These are phyloP conservation scores for Ondatra zibethicus DNA, from an alignment of 2,113 vertebrate genomes.

Conservation along the genomic window DNA sequence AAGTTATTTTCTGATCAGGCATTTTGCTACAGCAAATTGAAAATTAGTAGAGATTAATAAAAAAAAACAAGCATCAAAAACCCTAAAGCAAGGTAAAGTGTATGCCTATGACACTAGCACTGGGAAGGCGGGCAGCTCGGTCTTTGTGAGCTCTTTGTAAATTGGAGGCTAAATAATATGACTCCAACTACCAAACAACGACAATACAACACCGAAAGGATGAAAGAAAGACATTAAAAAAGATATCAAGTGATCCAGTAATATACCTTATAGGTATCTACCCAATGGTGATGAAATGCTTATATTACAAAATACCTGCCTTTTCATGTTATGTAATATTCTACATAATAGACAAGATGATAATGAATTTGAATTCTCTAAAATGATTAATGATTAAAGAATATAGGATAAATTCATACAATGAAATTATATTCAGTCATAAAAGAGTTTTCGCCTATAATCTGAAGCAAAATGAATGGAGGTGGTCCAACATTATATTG, in stretches of 20 bases:
- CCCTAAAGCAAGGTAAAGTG: not conserved
- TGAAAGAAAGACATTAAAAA: not conserved
- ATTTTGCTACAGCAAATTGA: not conserved
- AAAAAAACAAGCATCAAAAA: not conserved
- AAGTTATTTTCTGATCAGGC: not conserved
- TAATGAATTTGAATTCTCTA: not conserved
- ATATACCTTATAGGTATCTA: not conserved
- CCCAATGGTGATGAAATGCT: not conserved
- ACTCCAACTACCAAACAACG: not conserved
- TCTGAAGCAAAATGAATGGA: not conserved
- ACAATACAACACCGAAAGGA: not conserved
- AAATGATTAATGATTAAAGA: not conserved
- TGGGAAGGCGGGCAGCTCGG: not conserved
- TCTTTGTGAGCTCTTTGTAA: not conserved
- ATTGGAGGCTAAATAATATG: not conserved
- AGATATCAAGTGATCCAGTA: not conserved
- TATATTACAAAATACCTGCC: not conserved
- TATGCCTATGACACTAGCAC: not conserved
- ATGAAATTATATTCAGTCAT: not conserved
- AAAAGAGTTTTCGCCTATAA: not conserved
- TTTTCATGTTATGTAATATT: not conserved
- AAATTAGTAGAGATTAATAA: not conserved
- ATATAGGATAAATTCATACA: not conserved
- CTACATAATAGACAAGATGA: not conserved
- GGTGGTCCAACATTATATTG: not conserved